These are phyloP conservation scores for Montipora capricornis DNA, from an alignment of 64 coral and sea anemone genomes.

Conservation along the genomic window DNA sequence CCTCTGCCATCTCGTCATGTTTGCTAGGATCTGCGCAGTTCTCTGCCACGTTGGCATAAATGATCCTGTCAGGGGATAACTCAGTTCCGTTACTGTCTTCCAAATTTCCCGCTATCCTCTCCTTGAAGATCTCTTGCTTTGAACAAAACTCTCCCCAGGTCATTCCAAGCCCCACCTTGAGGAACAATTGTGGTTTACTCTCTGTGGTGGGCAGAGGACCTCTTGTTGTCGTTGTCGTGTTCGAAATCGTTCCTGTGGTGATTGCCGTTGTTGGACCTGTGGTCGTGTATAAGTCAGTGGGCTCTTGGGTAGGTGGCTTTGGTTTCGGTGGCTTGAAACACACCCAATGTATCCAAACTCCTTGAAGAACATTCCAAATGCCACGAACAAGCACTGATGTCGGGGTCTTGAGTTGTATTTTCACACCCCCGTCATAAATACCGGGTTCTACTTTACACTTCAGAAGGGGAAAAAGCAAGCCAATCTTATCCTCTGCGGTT, in stretches of 20 bases:
- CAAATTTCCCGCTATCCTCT: constrained; percentile 71
- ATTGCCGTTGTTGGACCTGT: not conserved
- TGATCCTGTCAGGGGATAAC: constrained; percentile 61
- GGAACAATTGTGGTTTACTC: constrained; percentile 26
- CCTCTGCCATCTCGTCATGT: constrained; percentile 38
- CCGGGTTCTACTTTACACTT: not conserved
- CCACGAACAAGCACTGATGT: not conserved
- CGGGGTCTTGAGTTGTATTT: constrained; percentile 3
- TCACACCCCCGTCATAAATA: not conserved
- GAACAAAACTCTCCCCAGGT: constrained; percentile 85
- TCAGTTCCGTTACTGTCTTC: constrained; percentile 73
- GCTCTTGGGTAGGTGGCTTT: not conserved
- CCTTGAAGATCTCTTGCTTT: constrained; percentile 60
- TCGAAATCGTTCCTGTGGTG: not conserved
- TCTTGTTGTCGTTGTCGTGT: not conserved
- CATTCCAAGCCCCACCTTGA: constrained; percentile 74
- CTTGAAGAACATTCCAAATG: not conserved
- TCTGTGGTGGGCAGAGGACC: not conserved
- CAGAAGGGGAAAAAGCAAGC: not conserved
- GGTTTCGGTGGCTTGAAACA: not conserved
- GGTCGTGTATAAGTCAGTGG: not conserved
- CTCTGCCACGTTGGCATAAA: constrained; percentile 66
- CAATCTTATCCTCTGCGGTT: constrained; percentile 1
- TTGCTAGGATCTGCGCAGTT: constrained; percentile 75
- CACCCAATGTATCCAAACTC: not conserved